Conservation (phyloP, 2,888 invertebrate species). For the Drosophila peninsularis region DNA sequence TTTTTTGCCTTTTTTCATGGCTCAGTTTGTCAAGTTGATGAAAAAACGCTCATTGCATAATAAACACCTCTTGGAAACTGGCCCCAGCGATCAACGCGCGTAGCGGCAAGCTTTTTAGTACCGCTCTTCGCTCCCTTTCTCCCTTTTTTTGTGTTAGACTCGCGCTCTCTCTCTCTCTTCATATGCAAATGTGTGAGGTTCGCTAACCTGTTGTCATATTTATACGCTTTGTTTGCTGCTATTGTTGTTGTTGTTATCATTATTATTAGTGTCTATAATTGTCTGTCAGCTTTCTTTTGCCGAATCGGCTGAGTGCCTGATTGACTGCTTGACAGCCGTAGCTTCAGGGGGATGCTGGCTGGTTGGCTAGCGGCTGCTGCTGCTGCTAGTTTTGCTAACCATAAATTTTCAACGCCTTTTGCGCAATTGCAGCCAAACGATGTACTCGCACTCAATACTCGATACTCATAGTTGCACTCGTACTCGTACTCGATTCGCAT, state of each 20-base stretch:
- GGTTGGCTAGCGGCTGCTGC: constrained; percentile 6
- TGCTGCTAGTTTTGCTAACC: constrained; percentile 26
- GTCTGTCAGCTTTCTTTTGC: constrained; percentile 72
- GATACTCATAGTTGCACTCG: constrained; percentile 11
- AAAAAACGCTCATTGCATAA: constrained; percentile 83
- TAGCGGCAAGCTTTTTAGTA: constrained; percentile 57
- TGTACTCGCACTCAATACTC: constrained; percentile 16
- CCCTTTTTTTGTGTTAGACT: constrained; percentile 31
- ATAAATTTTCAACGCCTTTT: constrained; percentile 62
- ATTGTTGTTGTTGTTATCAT: constrained; percentile 28
- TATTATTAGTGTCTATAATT: constrained; percentile 73
- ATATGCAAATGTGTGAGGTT: constrained; percentile 70
- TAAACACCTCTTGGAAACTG: constrained; percentile 74
- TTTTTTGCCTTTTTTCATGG: constrained; percentile 46
- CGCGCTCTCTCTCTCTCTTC: constrained; percentile 9
- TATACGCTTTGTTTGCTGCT: constrained; percentile 61
- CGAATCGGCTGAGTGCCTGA: constrained; percentile 55
- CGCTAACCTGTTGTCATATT: constrained; percentile 80
- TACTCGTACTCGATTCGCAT: constrained; percentile 46
- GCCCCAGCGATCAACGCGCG: constrained; percentile 51
- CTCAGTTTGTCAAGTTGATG: constrained; percentile 76
- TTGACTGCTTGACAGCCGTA: constrained; percentile 46
- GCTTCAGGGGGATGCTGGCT: constrained; percentile 23
- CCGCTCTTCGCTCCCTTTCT: constrained; percentile 28
- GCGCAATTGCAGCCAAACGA: constrained; percentile 51